A percentile compares a stretch with the other conserved stretches of the same genome.
Conservation (phyloP, 2,113 vertebrate species). For the Corythaixoides concolor region DNA sequence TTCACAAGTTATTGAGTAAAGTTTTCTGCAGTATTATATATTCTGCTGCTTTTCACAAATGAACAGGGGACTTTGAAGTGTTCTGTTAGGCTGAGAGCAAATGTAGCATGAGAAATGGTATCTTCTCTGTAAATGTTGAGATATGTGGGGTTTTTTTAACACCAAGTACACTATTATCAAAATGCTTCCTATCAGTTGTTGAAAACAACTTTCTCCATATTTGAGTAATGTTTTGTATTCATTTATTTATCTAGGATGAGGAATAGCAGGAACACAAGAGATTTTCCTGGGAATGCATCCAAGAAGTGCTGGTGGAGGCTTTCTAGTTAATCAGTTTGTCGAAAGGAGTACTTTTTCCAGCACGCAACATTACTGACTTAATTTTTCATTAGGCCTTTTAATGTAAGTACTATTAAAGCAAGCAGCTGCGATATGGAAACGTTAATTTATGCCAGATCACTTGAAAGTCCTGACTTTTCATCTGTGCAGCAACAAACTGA, state of each 20-base stretch:
- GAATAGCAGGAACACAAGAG: not conserved
- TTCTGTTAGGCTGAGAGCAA: not conserved
- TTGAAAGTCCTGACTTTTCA: not conserved
- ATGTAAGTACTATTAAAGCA: not conserved
- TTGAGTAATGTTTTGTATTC: constrained; percentile 11
- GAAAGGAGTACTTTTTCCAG: constrained; percentile 15
- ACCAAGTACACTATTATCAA: not conserved
- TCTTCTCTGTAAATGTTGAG: not conserved
- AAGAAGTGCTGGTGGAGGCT: not conserved
- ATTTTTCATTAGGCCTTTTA: constrained; percentile 35
- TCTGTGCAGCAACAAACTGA: not conserved
- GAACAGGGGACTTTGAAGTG: not conserved
- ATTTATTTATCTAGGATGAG: not conserved
- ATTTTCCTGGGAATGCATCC: constrained; percentile 4
- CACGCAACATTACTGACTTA: constrained; percentile 5
- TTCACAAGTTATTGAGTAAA: not conserved
- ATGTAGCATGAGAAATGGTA: not conserved
- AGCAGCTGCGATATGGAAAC: constrained; percentile 1
- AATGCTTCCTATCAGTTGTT: not conserved
- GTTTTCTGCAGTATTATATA: not conserved
- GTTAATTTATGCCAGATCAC: not conserved
- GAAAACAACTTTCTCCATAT: constrained; percentile 29
- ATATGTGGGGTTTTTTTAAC: not conserved
- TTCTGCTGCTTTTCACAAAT: not conserved
- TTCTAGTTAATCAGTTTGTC: constrained; percentile 19